Evolutionary conservation across 2,888 invertebrate species (phyloP).

Genomic region (Neocrepidodera transversa): DNA sequence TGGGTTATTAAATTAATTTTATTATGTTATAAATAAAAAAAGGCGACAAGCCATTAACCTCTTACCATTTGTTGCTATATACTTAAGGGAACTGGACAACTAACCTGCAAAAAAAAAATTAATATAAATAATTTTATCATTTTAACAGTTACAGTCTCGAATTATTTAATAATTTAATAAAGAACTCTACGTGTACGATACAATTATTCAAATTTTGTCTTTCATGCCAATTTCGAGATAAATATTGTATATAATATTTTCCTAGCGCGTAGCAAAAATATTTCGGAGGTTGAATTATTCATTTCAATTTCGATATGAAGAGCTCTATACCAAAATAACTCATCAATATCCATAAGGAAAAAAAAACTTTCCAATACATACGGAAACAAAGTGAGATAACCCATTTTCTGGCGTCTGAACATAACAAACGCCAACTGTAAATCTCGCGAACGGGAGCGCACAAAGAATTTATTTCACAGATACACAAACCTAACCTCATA

Average conservation of each 20-base stretch:
- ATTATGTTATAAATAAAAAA: too few relatives aligned
- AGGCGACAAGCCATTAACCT: conserved; percentile 8
- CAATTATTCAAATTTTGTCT: too few relatives aligned
- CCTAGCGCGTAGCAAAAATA: too few relatives aligned
- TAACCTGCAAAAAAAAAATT: conserved; percentile 37
- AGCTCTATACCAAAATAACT: conserved; percentile 5
- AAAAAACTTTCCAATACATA: conserved; percentile 25
- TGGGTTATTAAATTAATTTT: conserved; percentile 5
- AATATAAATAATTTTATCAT: too few relatives aligned
- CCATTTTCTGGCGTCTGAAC: conserved; percentile 29
- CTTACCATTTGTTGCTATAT: conserved; percentile 37
- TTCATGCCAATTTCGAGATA: too few relatives aligned
- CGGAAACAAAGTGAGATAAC: conserved; percentile 26
- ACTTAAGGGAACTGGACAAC: conserved; percentile 34
- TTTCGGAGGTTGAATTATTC: too few relatives aligned
- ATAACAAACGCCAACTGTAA: conserved; percentile 25
- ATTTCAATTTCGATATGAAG: neutral
- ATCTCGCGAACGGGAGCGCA: conserved; percentile 20
- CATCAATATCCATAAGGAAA: conserved; percentile 24
- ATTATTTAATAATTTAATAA: too few relatives aligned
- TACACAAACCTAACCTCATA: conserved; percentile 29
- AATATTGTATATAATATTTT: too few relatives aligned
- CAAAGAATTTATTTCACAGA: conserved; percentile 31
- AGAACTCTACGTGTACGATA: too few relatives aligned
- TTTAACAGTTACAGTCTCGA: too few relatives aligned